Conservation (phyloP, 2,797 vertebrate species). For the Monodelphis domestica region DNA sequence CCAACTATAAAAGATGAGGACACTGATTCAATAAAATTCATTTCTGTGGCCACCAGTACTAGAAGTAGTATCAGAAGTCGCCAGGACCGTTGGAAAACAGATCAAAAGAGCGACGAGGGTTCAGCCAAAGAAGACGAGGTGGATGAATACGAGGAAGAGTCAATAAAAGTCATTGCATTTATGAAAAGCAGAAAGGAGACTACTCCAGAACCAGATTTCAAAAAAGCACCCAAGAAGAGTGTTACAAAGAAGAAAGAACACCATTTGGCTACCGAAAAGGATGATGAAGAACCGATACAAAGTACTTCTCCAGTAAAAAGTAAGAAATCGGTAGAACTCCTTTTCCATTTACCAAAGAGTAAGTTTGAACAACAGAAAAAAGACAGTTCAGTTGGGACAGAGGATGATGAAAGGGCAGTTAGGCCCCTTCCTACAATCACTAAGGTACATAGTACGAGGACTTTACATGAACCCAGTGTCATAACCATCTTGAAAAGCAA, state of each 20-base stretch:
- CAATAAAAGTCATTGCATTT: background rate
- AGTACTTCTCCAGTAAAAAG: background rate
- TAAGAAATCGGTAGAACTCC: background rate
- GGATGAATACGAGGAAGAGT: background rate
- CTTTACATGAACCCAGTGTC: background rate
- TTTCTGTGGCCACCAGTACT: background rate
- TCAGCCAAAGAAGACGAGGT: background rate
- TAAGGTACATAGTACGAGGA: background rate
- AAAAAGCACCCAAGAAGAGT: background rate
- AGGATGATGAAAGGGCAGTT: background rate
- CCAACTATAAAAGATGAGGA: background rate
- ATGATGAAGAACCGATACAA: background rate
- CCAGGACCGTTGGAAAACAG: background rate
- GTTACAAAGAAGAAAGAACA: constrained; percentile 26
- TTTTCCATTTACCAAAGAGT: background rate
- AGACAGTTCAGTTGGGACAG: background rate
- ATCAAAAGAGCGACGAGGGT: background rate
- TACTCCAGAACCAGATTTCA: background rate
- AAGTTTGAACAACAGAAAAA: background rate
- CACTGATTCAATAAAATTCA: background rate
- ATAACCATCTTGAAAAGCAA: background rate
- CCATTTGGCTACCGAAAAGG: background rate
- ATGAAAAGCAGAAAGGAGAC: constrained; percentile 3
- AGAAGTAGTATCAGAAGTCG: background rate
- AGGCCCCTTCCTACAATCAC: background rate